phyloP scores from a whole-genome alignment of 2,113 vertebrate genomes.

The Odobenus rosmarus region DNA sequence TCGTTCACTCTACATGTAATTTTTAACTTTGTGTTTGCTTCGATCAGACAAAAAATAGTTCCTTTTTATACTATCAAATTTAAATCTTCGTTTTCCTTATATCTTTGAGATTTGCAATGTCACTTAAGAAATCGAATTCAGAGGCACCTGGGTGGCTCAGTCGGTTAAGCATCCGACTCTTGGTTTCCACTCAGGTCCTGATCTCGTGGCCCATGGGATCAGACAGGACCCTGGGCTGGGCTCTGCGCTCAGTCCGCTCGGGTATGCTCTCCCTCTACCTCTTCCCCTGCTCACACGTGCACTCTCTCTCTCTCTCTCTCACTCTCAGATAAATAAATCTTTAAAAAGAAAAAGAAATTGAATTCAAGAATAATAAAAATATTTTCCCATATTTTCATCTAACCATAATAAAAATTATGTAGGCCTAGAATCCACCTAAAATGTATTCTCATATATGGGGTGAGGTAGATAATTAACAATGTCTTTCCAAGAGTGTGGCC shows the following conservation, averaged over 20 bases:
- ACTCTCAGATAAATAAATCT: not conserved
- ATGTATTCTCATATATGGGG: not conserved
- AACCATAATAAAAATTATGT: not conserved
- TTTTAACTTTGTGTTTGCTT: slow-evolving; percentile 19
- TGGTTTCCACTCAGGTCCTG: not conserved
- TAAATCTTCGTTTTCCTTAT: not conserved
- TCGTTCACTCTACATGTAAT: not conserved
- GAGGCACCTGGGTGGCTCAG: not conserved
- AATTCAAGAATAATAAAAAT: not conserved
- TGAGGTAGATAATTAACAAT: not conserved
- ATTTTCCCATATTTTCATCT: slow-evolving; percentile 9
- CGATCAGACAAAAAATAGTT: not conserved
- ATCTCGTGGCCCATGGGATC: not conserved
- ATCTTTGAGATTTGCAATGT: not conserved
- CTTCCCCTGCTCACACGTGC: not conserved
- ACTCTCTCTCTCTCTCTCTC: too few species aligned
- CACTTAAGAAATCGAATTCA: not conserved
- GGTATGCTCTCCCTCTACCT: not conserved
- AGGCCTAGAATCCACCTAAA: not conserved
- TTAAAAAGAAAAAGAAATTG: not conserved
- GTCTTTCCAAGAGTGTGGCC: not conserved
- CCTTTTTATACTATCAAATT: not conserved
- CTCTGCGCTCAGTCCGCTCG: not conserved
- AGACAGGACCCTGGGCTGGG: not conserved
- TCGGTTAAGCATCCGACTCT: not conserved